Evolutionary conservation across 2,888 invertebrate species (phyloP).

Genomic region (Drosophila formosana): DNA sequence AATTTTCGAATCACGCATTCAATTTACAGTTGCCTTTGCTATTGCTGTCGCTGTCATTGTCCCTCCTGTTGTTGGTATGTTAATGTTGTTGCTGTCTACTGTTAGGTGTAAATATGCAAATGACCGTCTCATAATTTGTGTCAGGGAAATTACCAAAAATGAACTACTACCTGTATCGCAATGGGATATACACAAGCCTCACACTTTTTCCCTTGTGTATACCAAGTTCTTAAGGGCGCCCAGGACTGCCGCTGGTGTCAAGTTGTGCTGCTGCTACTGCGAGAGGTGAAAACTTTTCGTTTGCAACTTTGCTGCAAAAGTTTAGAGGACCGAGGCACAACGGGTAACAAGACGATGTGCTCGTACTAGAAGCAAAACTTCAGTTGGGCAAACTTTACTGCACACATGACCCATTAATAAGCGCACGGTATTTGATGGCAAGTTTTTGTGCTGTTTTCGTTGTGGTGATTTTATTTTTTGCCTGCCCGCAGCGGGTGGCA

Average conservation of each 20-base stretch:
- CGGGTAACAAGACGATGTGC: slow-evolving; percentile 5
- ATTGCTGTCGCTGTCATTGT: slow-evolving; percentile 6
- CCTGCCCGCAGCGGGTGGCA: slow-evolving; percentile 22
- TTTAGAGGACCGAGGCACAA: slow-evolving; percentile 35
- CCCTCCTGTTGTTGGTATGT: slow-evolving; percentile 3
- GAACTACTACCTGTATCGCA: slow-evolving; percentile 17
- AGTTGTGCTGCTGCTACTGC: slow-evolving; percentile 17
- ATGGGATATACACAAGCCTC: slow-evolving; percentile 10
- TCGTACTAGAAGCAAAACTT: slow-evolving; percentile 25
- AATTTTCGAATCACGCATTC: slow-evolving; percentile 63
- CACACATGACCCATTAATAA: slow-evolving; percentile 78
- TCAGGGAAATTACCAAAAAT: slow-evolving; percentile 49
- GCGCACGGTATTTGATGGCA: slow-evolving; percentile 48
- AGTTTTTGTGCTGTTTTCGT: slow-evolving; percentile 23
- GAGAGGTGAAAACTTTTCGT: slow-evolving; percentile 39
- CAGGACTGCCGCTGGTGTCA: not conserved
- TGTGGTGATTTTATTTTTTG: slow-evolving; percentile 56
- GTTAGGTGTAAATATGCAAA: slow-evolving; percentile 60
- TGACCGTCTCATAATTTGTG: slow-evolving; percentile 59
- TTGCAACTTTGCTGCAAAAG: slow-evolving; percentile 42
- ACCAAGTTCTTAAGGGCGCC: not conserved
- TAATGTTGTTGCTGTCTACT: slow-evolving; percentile 8
- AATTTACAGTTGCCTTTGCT: slow-evolving; percentile 50
- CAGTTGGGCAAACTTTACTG: slow-evolving; percentile 46
- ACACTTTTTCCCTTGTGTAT: slow-evolving; percentile 13